Conservation (phyloP, 2,113 vertebrate genomes). For the Ochotona princeps region DNA sequence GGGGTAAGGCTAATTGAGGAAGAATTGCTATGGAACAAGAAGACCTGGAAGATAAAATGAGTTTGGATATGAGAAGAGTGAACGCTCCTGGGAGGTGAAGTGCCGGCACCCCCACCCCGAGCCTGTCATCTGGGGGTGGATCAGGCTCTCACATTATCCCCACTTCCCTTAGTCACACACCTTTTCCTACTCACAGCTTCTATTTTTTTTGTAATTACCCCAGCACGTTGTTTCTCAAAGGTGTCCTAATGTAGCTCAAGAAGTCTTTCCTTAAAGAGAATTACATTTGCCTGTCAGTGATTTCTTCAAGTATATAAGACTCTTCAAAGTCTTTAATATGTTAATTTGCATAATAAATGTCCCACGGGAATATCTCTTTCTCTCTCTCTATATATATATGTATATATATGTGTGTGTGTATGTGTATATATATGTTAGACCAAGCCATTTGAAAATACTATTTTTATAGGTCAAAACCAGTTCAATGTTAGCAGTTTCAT, state of each 20-base stretch:
- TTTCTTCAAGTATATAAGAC: not conserved
- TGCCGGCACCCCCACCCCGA: not conserved
- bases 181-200: not conserved
- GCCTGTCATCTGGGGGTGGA: not conserved
- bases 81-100: not conserved
- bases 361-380: not conserved
- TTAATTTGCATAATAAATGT: not conserved
- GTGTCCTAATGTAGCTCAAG: not conserved
- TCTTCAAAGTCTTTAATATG: not conserved
- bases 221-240: not conserved
- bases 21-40: not conserved
- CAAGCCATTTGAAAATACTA: not conserved
- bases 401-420: not conserved
- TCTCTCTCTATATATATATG: no score
- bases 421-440: not conserved
- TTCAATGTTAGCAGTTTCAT: not conserved
- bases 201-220: not conserved
- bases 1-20: not conserved
- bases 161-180: accelerated
- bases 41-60: not conserved
- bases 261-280: not conserved
- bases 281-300: not conserved
- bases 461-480: not conserved
- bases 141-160: not conserved
- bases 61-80: not conserved